Evolutionary conservation across 2,797 vertebrate species (phyloP).

Genomic region (Pangasius krempfi): DNA sequence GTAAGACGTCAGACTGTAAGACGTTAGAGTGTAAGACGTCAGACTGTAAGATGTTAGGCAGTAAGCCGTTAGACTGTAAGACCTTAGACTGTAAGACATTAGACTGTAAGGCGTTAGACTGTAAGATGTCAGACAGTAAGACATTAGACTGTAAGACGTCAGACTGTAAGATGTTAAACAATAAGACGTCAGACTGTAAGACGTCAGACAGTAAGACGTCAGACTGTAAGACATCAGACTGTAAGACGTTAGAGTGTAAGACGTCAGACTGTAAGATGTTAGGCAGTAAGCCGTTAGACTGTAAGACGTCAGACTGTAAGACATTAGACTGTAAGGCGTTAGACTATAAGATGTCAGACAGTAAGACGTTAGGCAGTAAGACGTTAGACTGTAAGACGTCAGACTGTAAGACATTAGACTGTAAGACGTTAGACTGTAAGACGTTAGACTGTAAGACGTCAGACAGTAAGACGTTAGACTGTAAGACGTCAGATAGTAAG

Average conservation of each 20-base stretch:
- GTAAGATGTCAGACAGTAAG: neutral
- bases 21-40: too few relatives aligned
- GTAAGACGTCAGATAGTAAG: too few relatives aligned
- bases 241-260: neutral
- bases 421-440: neutral
- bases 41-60: too few relatives aligned
- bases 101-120: neutral
- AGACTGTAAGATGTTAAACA: neutral
- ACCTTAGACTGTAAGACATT: too few relatives aligned
- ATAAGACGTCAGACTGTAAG: neutral
- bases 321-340: neutral
- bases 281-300: too few relatives aligned
- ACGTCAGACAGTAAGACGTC: neutral
- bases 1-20: neutral
- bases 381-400: neutral
- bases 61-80: too few relatives aligned
- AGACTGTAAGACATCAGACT: neutral
- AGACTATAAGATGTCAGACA: neutral
- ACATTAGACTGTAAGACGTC: neutral
- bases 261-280: neutral
- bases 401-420: neutral
- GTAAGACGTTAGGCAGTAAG: neutral
- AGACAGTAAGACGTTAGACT: too few relatives aligned
- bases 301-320: too few relatives aligned
- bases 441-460: too few relatives aligned